phyloP scores from a whole-genome alignment of 2,888 invertebrate species.

The Unio delphinus region DNA sequence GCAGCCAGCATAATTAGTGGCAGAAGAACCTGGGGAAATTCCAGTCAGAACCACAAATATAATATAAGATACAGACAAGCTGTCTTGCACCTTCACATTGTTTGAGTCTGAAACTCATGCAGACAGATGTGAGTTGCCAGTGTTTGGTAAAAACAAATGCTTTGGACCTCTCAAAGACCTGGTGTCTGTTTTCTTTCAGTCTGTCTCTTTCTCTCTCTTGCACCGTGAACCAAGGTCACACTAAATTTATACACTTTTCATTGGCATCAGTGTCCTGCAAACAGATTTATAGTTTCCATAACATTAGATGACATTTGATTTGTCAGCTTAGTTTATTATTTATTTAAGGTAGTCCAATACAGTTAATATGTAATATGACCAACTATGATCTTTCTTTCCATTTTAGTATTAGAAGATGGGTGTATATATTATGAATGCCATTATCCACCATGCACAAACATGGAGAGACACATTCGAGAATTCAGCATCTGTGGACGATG shows the following conservation, averaged over 20 bases:
- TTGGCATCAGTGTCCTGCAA: neutral
- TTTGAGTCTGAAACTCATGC: too few relatives aligned
- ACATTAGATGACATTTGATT: neutral
- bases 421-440: constrained; percentile 74
- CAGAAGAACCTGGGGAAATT: too few relatives aligned
- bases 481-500: constrained; percentile 75
- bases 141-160: too few relatives aligned
- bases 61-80: too few relatives aligned
- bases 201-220: too few relatives aligned
- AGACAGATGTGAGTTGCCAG: too few relatives aligned
- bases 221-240: too few relatives aligned
- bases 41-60: too few relatives aligned
- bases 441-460: constrained; percentile 74
- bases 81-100: too few relatives aligned
- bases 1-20: too few relatives aligned
- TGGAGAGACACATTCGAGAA: constrained; percentile 73
- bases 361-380: neutral
- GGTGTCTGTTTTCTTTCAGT: too few relatives aligned
- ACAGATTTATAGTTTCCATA: neutral
- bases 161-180: too few relatives aligned
- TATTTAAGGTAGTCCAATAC: neutral
- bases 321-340: neutral
- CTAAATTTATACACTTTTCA: neutral
- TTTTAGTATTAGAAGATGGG: constrained; percentile 62
- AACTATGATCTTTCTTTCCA: constrained; percentile 5